Percentiles rank a stretch among this genome's conserved stretches.
Evolutionary conservation across 2,888 invertebrate species (phyloP).

Genomic region (Ischnus inquisitorius): DNA sequence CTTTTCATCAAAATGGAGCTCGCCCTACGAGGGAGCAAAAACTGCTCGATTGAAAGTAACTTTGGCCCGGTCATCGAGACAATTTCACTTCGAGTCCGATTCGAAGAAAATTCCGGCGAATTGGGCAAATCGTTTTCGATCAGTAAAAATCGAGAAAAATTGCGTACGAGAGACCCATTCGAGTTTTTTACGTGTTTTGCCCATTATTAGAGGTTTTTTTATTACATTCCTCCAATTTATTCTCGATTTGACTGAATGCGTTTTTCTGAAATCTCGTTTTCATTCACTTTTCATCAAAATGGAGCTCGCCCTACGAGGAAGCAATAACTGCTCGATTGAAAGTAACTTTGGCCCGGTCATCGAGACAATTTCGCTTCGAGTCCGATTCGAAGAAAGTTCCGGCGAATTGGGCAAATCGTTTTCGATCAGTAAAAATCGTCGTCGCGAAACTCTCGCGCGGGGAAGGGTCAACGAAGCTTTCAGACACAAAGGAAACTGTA

Average conservation of each 20-base stretch:
- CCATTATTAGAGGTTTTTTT: slow-evolving; percentile 60
- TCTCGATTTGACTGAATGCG: slow-evolving; percentile 70
- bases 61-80: no score
- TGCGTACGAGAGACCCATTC: no score
- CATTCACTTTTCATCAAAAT: no score
- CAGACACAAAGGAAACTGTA: slow-evolving; percentile 5
- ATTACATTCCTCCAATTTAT: slow-evolving; percentile 11
- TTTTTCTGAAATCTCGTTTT: no score
- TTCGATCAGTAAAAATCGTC: not conserved
- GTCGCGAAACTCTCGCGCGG: slow-evolving; percentile 62
- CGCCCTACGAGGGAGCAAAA: not conserved
- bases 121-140: slow-evolving; percentile 8
- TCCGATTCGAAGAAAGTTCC: slow-evolving; percentile 3
- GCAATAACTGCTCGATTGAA: no score
- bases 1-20: no score
- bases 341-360: no score
- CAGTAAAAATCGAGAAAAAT: no score
- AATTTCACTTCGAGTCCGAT: not conserved
- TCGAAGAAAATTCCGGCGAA: slow-evolving; percentile 7
- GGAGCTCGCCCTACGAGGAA: not conserved
- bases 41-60: no score
- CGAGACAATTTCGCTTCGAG: not conserved
- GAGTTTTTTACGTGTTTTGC: slow-evolving; percentile 71
- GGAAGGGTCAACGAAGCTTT: slow-evolving; percentile 35
- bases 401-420: slow-evolving; percentile 21